Evolutionary conservation across 2,113 vertebrate species (phyloP).

Genomic region (Megaceryle maxima): DNA sequence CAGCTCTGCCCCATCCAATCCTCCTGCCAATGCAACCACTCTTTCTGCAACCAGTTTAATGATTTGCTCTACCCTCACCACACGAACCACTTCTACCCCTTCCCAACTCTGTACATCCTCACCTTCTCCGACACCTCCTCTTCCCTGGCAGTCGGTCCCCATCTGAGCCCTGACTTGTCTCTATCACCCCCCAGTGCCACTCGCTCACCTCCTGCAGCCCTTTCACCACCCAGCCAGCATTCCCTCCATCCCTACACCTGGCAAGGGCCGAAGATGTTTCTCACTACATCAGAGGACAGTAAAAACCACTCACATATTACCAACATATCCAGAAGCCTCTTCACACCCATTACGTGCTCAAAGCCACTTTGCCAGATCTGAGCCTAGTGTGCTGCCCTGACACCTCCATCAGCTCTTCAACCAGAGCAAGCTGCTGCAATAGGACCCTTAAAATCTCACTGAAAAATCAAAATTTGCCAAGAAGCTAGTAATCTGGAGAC

Average conservation of each 20-base stretch:
- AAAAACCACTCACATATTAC: not conserved
- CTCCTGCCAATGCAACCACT: not conserved
- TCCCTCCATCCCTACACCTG: not conserved
- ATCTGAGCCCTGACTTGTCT: not conserved
- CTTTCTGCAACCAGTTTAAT: not conserved
- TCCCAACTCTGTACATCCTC: not conserved
- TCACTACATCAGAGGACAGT: not conserved
- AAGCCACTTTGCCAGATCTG: not conserved
- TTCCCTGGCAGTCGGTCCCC: fast-evolving
- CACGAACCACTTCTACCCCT: not conserved
- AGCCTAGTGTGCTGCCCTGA: fast-evolving
- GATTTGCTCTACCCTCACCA: not conserved
- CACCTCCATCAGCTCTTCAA: not conserved
- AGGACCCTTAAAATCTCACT: not conserved
- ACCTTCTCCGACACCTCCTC: not conserved
- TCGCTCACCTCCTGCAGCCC: not conserved
- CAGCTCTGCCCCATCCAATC: not conserved
- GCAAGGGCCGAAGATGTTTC: not conserved
- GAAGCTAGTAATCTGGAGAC: not conserved
- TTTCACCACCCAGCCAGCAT: not conserved
- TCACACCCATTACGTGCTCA: not conserved
- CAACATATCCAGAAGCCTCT: not conserved
- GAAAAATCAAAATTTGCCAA: not conserved
- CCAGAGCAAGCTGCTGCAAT: not conserved
- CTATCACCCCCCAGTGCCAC: not conserved